Evolutionary conservation across 2,888 invertebrate genomes (phyloP).

Genomic region (Eupithecia abbreviata): DNA sequence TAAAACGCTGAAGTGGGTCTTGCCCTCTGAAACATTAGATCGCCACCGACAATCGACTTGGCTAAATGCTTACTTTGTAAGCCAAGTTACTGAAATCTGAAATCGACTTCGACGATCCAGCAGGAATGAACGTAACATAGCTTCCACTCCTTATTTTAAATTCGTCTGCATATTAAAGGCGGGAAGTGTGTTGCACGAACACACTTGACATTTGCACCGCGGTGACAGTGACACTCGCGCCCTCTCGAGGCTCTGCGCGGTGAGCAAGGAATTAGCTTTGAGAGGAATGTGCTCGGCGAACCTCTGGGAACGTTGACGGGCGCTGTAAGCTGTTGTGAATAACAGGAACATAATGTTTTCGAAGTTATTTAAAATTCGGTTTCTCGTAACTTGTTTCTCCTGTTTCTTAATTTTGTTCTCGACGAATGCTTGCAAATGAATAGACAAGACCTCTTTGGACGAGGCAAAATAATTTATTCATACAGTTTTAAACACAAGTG

Average conservation of each 20-base stretch:
- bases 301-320: not conserved
- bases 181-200: not conserved
- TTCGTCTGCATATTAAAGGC: not conserved
- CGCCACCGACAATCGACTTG: too few species aligned
- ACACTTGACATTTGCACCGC: not conserved
- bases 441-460: too few species aligned
- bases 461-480: too few species aligned
- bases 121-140: not conserved
- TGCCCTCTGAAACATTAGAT: too few species aligned
- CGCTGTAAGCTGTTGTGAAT: not conserved
- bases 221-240: constrained; percentile 11
- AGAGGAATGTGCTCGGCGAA: not conserved
- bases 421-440: too few species aligned
- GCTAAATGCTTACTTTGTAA: too few species aligned
- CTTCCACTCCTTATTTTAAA: not conserved
- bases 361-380: not conserved
- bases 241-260: not conserved
- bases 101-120: too few species aligned
- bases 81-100: too few species aligned
- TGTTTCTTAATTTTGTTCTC: not conserved
- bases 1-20: too few species aligned
- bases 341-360: not conserved
- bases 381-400: not conserved
- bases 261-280: constrained; percentile 15
- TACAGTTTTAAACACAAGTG: too few species aligned